Percentiles rank a stretch among this genome's conserved stretches.
Evolutionary conservation across 2,797 vertebrate species (phyloP).

Genomic region (Erithacus rubecula): DNA sequence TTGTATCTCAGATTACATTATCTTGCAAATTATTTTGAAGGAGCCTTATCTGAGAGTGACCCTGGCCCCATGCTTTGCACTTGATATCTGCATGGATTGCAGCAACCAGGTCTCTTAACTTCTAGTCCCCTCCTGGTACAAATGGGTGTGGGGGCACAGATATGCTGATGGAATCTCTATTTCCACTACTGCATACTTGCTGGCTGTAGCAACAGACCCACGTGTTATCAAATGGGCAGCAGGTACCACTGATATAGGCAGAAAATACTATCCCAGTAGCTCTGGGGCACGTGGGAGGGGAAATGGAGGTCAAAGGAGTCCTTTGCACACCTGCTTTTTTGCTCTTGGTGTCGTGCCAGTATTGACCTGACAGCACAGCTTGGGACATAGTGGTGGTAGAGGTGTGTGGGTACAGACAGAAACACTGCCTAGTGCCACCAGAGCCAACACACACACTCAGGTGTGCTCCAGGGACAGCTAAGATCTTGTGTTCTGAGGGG

Average conservation of each 20-base stretch:
- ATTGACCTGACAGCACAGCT: accelerated
- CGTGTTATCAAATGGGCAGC: background rate
- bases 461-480: background rate
- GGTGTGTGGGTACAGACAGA: background rate
- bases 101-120: background rate
- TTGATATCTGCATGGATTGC: background rate
- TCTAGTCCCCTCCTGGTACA: background rate
- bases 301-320: background rate
- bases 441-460: background rate
- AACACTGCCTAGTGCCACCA: background rate
- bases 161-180: accelerated
- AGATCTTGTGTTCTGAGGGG: background rate
- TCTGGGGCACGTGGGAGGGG: background rate
- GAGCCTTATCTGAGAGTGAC: background rate
- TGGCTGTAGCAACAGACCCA: accelerated
- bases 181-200: background rate
- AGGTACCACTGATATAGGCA: background rate
- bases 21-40: background rate
- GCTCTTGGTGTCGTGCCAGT: background rate
- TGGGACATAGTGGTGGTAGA: background rate
- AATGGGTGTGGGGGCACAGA: background rate
- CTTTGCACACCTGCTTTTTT: accelerated
- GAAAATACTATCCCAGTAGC: background rate
- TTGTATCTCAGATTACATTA: background rate
- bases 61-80: background rate